A percentile compares a stretch with the other conserved stretches of the same genome.
Conservation (phyloP, 2,113 vertebrate species). For the Labeo catla region DNA sequence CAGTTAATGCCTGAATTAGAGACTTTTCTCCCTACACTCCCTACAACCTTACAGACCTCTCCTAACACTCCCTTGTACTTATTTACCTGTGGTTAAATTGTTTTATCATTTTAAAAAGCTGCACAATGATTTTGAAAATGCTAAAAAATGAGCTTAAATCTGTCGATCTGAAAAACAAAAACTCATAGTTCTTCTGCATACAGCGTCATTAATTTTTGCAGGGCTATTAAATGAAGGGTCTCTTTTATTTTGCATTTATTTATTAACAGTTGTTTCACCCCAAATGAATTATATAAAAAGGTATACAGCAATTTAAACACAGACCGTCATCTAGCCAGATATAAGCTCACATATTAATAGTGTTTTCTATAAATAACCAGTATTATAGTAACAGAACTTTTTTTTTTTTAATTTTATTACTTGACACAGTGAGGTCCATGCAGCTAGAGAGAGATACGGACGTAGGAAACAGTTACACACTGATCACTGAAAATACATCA, state of each 20-base stretch:
- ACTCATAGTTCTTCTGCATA: neutral
- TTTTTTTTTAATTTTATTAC: neutral
- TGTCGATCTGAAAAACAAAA: neutral
- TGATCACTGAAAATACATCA: neutral
- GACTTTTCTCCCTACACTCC: neutral
- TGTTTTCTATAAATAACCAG: neutral
- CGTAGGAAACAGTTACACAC: neutral
- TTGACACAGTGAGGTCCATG: neutral
- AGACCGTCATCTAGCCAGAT: neutral
- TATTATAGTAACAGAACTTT: neutral
- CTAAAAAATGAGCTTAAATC: neutral
- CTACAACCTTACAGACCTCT: neutral
- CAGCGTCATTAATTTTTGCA: neutral
- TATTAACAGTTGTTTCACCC: neutral
- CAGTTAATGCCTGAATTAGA: neutral
- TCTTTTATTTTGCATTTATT: neutral
- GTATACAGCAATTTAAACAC: too few relatives aligned
- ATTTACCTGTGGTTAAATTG: neutral
- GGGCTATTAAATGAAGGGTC: neutral
- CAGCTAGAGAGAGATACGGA: neutral
- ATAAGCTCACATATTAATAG: too few relatives aligned
- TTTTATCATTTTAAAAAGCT: neutral
- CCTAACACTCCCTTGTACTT: too few relatives aligned
- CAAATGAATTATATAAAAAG: neutral
- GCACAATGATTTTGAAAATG: neutral